Evolutionary conservation across 2,888 invertebrate genomes (phyloP).

Genomic region (Adineta ricciae): DNA sequence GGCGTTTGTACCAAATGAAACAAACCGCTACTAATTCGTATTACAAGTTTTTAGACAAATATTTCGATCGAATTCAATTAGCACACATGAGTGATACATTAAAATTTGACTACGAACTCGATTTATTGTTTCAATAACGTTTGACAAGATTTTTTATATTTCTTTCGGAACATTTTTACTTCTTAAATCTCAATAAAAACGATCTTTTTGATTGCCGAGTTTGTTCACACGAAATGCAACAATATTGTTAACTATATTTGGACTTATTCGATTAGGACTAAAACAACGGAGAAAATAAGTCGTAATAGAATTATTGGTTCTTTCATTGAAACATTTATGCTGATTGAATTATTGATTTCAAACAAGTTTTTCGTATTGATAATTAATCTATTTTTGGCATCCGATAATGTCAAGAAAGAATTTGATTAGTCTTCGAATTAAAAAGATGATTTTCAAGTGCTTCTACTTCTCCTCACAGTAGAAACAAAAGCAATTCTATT

Average conservation of each 20-base stretch:
- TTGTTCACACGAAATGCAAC: too few relatives aligned
- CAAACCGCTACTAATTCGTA: not conserved
- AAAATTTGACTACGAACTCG: not conserved
- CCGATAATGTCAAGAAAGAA: too few relatives aligned
- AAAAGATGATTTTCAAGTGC: too few relatives aligned
- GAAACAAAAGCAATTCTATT: too few relatives aligned
- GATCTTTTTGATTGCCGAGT: too few relatives aligned
- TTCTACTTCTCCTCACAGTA: too few relatives aligned
- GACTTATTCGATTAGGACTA: not conserved
- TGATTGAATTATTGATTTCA: not conserved
- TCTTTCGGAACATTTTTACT: not conserved
- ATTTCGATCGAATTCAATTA: not conserved
- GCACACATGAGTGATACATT: not conserved
- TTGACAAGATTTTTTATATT: not conserved
- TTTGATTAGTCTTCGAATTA: too few relatives aligned
- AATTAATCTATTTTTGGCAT: too few relatives aligned
- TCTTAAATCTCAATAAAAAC: not conserved
- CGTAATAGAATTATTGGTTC: not conserved
- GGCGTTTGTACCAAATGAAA: not conserved
- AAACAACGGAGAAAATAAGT: not conserved
- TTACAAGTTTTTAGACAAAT: slow-evolving; percentile 2
- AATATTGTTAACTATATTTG: not conserved
- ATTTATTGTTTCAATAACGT: not conserved
- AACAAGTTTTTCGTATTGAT: not conserved
- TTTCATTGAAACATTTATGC: not conserved